Percentiles rank a stretch among this genome's conserved stretches.
Evolutionary conservation across 2,888 invertebrate species (phyloP).

Genomic region (Gastrophysa polygoni): DNA sequence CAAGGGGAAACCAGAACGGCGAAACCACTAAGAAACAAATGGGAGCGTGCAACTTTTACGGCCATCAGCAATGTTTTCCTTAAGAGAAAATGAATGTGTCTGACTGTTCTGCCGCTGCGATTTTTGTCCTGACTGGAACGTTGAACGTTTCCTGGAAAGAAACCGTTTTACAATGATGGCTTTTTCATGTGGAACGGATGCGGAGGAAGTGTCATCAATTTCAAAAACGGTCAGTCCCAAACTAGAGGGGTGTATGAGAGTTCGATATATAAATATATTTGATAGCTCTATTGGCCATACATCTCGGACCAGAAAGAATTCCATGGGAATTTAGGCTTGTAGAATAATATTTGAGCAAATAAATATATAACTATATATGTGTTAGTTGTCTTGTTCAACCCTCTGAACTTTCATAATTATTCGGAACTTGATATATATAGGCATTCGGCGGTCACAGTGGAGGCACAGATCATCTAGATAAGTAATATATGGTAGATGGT

Average conservation of each 20-base stretch:
- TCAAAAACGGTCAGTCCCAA: neutral
- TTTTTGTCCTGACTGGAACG: neutral
- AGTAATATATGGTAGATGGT: too few species aligned
- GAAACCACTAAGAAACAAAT: slow-evolving; percentile 19
- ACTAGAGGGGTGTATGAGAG: neutral
- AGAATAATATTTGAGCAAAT: too few species aligned
- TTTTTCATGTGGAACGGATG: neutral
- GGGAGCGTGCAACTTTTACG: slow-evolving; percentile 13
- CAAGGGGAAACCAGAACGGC: slow-evolving; percentile 15
- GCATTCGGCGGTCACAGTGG: too few species aligned
- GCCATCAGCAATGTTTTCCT: slow-evolving; percentile 1
- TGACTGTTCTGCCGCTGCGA: neutral
- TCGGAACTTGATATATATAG: too few species aligned
- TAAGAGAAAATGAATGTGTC: slow-evolving; percentile 13
- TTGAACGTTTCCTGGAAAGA: neutral
- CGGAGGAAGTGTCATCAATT: neutral
- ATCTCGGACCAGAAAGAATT: neutral
- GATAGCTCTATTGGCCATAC: too few species aligned
- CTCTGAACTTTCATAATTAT: too few species aligned
- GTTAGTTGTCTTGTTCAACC: too few species aligned
- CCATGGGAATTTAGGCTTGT: too few species aligned
- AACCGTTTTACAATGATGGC: slow-evolving; percentile 1
- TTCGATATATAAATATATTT: neutral
- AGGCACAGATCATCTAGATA: too few species aligned
- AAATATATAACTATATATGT: too few species aligned